Percentiles rank a stretch among this genome's conserved stretches.
These are phyloP conservation scores for Spodoptera exigua DNA, from an alignment of 2,888 invertebrate species.

Conservation along the genomic window DNA sequence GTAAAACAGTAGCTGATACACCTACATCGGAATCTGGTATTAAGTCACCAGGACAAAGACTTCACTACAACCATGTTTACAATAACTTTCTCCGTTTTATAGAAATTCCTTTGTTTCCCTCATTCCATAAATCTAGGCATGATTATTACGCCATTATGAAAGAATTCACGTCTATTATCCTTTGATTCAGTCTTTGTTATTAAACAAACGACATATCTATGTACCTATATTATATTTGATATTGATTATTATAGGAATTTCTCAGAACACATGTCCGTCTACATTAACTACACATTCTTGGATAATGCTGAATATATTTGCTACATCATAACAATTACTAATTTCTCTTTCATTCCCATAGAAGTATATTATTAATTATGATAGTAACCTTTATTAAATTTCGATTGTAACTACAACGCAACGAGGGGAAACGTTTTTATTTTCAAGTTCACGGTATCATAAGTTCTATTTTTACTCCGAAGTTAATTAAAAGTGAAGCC, in stretches of 20 bases:
- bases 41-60: slow-evolving; percentile 4
- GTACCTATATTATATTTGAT: slow-evolving; percentile 35
- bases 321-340: slow-evolving; percentile 2
- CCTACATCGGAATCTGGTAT: slow-evolving; percentile 12
- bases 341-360: slow-evolving; percentile 8
- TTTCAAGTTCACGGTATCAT: slow-evolving; percentile 41
- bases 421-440: slow-evolving; percentile 26
- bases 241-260: slow-evolving; percentile 31
- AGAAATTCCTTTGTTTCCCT: slow-evolving; percentile 51
- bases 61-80: slow-evolving; percentile 20
- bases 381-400: slow-evolving; percentile 28
- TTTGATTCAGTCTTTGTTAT: slow-evolving; percentile 45
- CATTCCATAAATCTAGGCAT: slow-evolving; percentile 39
- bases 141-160: slow-evolving; percentile 16
- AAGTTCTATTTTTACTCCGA: slow-evolving; percentile 18
- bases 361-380: slow-evolving; percentile 10
- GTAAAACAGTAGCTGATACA: slow-evolving; percentile 12
- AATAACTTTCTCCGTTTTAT: slow-evolving; percentile 45
- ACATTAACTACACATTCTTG: slow-evolving; percentile 19
- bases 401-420: slow-evolving; percentile 28
- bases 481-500: slow-evolving; percentile 38
- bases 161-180: slow-evolving; percentile 44
- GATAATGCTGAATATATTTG: slow-evolving; percentile 9
- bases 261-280: slow-evolving; percentile 42
- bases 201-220: slow-evolving; percentile 37